These are phyloP conservation scores for Mungos mungo DNA, from an alignment of 2,113 vertebrate genomes.

Conservation along the genomic window DNA sequence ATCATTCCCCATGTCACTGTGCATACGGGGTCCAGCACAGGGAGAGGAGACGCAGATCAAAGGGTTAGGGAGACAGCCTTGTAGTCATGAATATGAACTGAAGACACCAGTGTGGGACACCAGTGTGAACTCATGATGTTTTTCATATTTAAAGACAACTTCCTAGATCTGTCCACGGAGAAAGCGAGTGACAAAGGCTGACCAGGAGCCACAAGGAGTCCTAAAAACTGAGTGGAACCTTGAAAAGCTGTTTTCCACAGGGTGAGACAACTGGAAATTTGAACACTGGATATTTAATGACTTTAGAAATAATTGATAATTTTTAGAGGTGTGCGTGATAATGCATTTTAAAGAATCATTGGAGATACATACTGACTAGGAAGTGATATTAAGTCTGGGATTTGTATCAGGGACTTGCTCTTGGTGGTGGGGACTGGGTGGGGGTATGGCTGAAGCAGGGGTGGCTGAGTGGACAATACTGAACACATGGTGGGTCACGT, in stretches of 20 bases:
- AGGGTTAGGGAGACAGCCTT: neutral
- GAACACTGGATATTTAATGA: neutral
- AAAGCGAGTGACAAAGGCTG: neutral
- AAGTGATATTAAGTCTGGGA: neutral
- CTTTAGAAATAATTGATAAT: neutral
- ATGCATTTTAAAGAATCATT: neutral
- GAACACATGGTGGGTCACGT: neutral
- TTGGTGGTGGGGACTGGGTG: neutral
- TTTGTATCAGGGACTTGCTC: neutral
- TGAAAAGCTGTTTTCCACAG: neutral
- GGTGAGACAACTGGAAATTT: neutral
- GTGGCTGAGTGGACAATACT: rapidly evolving
- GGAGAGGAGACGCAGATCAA: neutral
- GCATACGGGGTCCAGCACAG: neutral
- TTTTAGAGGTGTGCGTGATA: neutral
- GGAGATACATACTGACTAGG: neutral
- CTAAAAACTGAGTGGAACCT: neutral
- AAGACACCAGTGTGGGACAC: neutral
- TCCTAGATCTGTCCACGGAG: neutral
- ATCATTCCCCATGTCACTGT: neutral
- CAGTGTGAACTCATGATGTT: neutral
- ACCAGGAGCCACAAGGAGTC: neutral
- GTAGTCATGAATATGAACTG: neutral
- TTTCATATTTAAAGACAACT: neutral
- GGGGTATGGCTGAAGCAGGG: neutral